Evolutionary conservation across 2,113 vertebrate species (phyloP), one percentile per base, ranked within the genome.

Genomic region (Lampris megalopsis): DNA sequence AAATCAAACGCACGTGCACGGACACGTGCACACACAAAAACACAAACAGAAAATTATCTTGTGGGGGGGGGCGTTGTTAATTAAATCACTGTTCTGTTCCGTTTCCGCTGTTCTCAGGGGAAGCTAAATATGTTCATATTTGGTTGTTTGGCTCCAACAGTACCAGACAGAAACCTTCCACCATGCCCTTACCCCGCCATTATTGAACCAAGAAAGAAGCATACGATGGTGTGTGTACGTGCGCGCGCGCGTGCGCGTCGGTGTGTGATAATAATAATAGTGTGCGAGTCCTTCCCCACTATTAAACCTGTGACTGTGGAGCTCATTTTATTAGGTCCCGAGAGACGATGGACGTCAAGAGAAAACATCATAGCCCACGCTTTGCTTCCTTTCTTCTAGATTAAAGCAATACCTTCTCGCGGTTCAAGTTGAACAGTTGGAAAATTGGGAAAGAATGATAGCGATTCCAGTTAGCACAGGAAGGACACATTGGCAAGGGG

Each of bases 181-280:
- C 69, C 74, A 68, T 71, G 63, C 66, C 81, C 81, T 84, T 74
- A 87, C 81, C 81, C 63, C 45, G 75, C 75, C 69, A 80, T 88
- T 91, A 89, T 91, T 86, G 84, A 81, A 86, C 86, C 86, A 89
- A 88, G 91, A 88, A 92, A 92, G 73, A 83, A 87, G 59, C 56
- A 82, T 60, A 80, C 42, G 70, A 70, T 71, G 37, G 58, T 68
- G 8, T 80, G 66, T 73, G 68, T 43, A 71, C 43, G 62, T 63
- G 58, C 62, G 58, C 58, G 65, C 11, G 71, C 50, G 68, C 54
- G 68, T 78, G 45, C 13, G 66, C 43, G 67, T 54, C 38, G n/a
- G 13, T 47, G 60, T n/a, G 9, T 66, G 24, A 24, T 24, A 24
- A 24, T 24, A 24, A 24, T 24, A 24, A 24, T 24, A 24, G 47